Evolutionary conservation across 1,140 invertebrate genomes (phyloP).

Genomic region (Drosophila auraria): DNA sequence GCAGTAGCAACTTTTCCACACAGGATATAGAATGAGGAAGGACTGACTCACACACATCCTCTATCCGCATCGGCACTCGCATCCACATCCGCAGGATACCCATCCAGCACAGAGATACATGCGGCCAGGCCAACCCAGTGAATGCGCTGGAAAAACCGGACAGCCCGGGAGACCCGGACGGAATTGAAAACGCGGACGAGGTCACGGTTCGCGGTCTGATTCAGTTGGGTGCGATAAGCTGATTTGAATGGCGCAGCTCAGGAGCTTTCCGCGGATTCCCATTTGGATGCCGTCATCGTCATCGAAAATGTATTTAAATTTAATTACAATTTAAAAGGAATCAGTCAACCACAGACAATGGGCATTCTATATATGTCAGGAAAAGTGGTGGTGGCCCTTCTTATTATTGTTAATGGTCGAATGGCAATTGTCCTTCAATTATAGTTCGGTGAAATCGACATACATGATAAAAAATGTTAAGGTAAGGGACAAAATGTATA

Average conservation of each 20-base stretch:
- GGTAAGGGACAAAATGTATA: too few species aligned
- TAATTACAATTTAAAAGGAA: conserved; percentile 38
- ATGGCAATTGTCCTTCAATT: background rate
- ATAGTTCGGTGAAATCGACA: background rate
- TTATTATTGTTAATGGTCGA: background rate
- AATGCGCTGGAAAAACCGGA: conserved; percentile 44
- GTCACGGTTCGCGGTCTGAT: conserved; percentile 20
- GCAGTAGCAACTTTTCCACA: conserved; percentile 22
- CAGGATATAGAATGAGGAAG: conserved; percentile 24
- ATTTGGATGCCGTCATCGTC: conserved; percentile 23
- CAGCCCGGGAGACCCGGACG: conserved; percentile 1
- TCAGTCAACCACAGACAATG: conserved; percentile 10
- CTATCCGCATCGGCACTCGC: conserved; percentile 3
- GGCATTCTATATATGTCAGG: background rate
- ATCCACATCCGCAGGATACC: conserved; percentile 8
- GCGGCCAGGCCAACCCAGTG: conserved; percentile 43
- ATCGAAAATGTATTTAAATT: conserved; percentile 37
- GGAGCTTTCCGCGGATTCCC: conserved; percentile 22
- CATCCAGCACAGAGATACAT: conserved; percentile 22
- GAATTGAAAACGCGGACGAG: conserved; percentile 22
- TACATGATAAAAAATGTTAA: background rate
- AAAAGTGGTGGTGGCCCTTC: background rate
- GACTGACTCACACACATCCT: conserved; percentile 30
- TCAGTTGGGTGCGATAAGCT: conserved; percentile 45
- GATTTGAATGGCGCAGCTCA: conserved; percentile 33